phyloP scores from a whole-genome alignment of 1,140 invertebrate species.

The Melanaphis sacchari region DNA sequence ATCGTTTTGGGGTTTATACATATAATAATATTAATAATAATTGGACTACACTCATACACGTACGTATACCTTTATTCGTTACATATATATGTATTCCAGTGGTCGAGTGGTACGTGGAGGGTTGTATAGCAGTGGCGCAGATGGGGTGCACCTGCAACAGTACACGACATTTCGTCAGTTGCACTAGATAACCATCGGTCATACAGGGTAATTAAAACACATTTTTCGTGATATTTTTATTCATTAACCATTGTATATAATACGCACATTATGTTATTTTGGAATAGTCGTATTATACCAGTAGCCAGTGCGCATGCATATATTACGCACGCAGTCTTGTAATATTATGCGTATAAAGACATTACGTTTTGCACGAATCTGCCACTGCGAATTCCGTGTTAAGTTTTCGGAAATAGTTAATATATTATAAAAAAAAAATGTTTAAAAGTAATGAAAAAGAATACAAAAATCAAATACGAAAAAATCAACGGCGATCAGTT shows the following conservation, averaged over 20 bases:
- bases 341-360: background rate
- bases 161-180: background rate
- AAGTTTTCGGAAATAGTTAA: background rate
- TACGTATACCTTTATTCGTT: background rate
- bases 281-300: background rate
- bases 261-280: background rate
- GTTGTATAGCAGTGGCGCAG: background rate
- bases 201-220: background rate
- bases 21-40: conserved; percentile 12
- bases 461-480: background rate
- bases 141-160: background rate
- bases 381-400: background rate
- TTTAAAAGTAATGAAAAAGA: background rate
- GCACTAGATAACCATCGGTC: background rate
- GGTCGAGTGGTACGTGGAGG: background rate
- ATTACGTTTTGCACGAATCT: background rate
- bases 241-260: background rate
- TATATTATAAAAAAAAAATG: background rate
- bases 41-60: background rate
- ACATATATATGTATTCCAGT: background rate
- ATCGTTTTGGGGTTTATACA: background rate
- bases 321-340: background rate
- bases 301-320: background rate
- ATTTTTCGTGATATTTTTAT: background rate
- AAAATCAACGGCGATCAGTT: background rate